Evolutionary conservation across 2,888 invertebrate species (phyloP), one percentile per base, ranked within the genome.

Genomic region (Celastrina argiolus): DNA sequence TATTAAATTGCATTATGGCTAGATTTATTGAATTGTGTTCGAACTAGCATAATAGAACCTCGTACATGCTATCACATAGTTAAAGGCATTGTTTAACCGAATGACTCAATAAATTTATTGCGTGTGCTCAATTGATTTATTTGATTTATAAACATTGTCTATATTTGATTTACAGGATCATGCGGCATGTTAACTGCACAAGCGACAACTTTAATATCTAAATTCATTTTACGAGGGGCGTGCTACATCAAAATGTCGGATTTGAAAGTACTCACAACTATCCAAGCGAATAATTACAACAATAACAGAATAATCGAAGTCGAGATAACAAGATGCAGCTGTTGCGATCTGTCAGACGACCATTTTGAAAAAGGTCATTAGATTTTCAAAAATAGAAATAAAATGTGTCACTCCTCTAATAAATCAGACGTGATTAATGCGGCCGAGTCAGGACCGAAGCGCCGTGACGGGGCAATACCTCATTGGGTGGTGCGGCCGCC

Each of bases 341-440:
- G 91, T 86, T 83, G 80, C 78, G 74, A 80, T 82, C 79, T 85
- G 80, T 87, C 85, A 84, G 78, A 74, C 81, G 79, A 80, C 83
- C 87, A 85, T 87, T 89, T 88, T 88, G 89, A 89, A 91, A 89
- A 91, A 89, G 82, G 12, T 83, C 83, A 79, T 81, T 81, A 80
- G 84, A 66, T 85, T 89, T 88, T 88, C 89, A 83, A 88, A 89
- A 90, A 90, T 90, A 90, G 90, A 89, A 87, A 89, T 88, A 88
- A 88, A 88, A 88, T 88, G 85, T 90, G 90, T 90, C 90, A 90
- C 89, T 90, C 86, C 85, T 80, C 76, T 80, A 81, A 88, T 90
- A 90, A 89, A 91, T 91, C 91, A 88, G 81, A 73, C 77, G 85
- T 89, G 90, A 91, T 90, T 85, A 89, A 91, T 89, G 90, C 83